Conservation (phyloP, 30 jellyfish, hydroid and myxozoan genomes). For the Aurelia sp. region DNA sequence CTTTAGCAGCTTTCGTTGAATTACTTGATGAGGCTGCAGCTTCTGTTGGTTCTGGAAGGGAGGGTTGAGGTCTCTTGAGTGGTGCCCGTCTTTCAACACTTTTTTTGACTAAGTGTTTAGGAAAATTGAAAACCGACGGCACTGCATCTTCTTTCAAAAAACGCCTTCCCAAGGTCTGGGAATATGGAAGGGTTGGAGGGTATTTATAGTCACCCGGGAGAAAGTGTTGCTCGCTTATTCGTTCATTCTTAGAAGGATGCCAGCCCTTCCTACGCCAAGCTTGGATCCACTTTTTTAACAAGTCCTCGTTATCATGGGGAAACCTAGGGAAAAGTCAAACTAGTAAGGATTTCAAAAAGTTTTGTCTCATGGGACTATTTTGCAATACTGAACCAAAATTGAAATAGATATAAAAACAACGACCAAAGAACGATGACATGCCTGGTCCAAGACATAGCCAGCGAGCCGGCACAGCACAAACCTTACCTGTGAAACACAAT, state of each 20-base stretch:
- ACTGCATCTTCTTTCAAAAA: too few relatives aligned
- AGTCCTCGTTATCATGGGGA: slow-evolving; percentile 11
- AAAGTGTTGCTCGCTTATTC: neutral
- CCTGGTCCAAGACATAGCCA: too few relatives aligned
- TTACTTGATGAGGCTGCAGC: too few relatives aligned
- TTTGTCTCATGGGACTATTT: neutral
- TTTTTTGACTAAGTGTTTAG: too few relatives aligned
- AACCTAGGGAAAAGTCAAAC: neutral
- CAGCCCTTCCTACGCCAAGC: slow-evolving; percentile 41
- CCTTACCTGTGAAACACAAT: slow-evolving; percentile 24
- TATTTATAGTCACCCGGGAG: neutral
- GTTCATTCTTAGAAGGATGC: neutral
- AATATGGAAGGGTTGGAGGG: neutral
- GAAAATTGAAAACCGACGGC: too few relatives aligned
- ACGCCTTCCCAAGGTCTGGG: neutral
- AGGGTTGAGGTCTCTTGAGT: too few relatives aligned
- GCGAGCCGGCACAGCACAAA: neutral
- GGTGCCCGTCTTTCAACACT: too few relatives aligned
- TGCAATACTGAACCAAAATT: neutral
- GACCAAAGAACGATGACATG: neutral
- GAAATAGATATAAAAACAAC: neutral
- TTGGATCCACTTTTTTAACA: slow-evolving; percentile 31
- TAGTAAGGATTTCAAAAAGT: neutral
- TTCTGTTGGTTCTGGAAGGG: too few relatives aligned
- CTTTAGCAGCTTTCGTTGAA: too few relatives aligned